Percentiles rank a stretch among this genome's conserved stretches.
Conservation (phyloP, 2,888 invertebrate genomes). For the Creontiades dilutus region DNA sequence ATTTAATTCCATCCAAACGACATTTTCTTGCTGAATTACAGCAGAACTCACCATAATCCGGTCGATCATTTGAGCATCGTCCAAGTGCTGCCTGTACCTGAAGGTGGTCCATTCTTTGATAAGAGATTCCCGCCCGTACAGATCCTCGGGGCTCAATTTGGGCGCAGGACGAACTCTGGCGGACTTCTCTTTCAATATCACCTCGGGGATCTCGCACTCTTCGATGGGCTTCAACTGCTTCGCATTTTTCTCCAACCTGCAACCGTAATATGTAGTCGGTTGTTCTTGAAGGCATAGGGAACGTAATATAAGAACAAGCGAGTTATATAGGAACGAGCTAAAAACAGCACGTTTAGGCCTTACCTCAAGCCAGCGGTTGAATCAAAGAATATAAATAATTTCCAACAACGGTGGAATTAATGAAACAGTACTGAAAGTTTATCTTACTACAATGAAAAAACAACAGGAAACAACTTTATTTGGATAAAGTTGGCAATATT, state of each 20-base stretch:
- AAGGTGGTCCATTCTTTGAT: constrained; percentile 88
- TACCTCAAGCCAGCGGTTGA: too few species aligned
- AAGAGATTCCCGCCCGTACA: constrained; percentile 84
- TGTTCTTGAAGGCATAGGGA: not conserved
- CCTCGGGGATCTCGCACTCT: constrained; percentile 88
- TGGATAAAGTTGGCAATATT: not conserved
- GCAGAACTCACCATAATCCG: constrained; percentile 80
- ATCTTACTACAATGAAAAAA: too few species aligned
- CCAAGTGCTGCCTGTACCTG: constrained; percentile 83
- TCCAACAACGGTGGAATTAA: too few species aligned
- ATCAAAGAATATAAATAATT: too few species aligned
- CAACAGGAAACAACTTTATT: too few species aligned
- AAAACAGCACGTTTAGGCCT: too few species aligned
- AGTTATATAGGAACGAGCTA: too few species aligned
- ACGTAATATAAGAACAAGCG: not conserved
- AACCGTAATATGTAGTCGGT: not conserved
- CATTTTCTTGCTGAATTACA: too few species aligned
- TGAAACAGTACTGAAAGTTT: too few species aligned
- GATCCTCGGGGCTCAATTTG: constrained; percentile 81
- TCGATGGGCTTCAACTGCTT: constrained; percentile 93
- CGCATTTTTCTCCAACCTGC: constrained; percentile 85
- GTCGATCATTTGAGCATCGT: constrained; percentile 85
- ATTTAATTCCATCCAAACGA: too few species aligned
- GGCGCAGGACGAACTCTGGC: constrained; percentile 80
- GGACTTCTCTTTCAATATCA: constrained; percentile 82